phyloP scores from a whole-genome alignment of 2,113 vertebrate genomes.

The Ochotona princeps region DNA sequence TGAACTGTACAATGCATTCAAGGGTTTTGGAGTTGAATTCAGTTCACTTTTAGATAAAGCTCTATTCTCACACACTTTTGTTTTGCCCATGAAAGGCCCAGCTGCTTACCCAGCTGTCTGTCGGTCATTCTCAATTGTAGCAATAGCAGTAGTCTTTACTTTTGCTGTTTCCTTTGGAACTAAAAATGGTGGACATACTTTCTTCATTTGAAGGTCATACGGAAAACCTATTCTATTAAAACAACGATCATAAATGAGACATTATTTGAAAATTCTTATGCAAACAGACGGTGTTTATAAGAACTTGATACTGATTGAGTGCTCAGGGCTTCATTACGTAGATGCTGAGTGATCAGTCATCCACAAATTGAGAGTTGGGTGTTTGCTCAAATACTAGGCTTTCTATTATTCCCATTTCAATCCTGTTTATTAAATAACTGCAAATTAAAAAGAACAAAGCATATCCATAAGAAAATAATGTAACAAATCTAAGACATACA shows the following conservation, averaged over 20 bases:
- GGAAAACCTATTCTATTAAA: conserved; percentile 18
- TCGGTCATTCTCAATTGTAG: conserved; percentile 47
- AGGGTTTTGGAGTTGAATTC: conserved; percentile 42
- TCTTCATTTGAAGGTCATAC: conserved; percentile 44
- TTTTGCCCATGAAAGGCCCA: conserved; percentile 60
- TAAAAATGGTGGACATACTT: conserved; percentile 45
- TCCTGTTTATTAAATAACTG: conserved; percentile 12
- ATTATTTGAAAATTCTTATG: conserved; percentile 55
- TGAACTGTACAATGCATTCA: conserved; percentile 19
- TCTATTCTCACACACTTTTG: conserved; percentile 54
- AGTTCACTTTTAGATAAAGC: conserved; percentile 60
- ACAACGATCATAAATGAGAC: conserved; percentile 32
- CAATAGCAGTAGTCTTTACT: conserved; percentile 13
- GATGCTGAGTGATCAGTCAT: conserved; percentile 61
- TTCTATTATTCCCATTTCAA: conserved; percentile 10
- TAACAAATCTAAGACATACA: background rate
- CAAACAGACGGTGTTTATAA: conserved; percentile 67
- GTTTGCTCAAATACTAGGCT: conserved; percentile 45
- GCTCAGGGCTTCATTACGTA: conserved; percentile 59
- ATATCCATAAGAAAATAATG: background rate
- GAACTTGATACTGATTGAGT: conserved; percentile 58
- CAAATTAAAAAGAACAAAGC: conserved; percentile 39
- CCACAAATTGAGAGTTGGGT: conserved; percentile 66
- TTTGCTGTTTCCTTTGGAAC: conserved; percentile 43
- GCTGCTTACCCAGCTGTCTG: conserved; percentile 71